These are phyloP conservation scores for Phoeniculus purpureus DNA, from an alignment of 2,797 vertebrate species.

Conservation along the genomic window DNA sequence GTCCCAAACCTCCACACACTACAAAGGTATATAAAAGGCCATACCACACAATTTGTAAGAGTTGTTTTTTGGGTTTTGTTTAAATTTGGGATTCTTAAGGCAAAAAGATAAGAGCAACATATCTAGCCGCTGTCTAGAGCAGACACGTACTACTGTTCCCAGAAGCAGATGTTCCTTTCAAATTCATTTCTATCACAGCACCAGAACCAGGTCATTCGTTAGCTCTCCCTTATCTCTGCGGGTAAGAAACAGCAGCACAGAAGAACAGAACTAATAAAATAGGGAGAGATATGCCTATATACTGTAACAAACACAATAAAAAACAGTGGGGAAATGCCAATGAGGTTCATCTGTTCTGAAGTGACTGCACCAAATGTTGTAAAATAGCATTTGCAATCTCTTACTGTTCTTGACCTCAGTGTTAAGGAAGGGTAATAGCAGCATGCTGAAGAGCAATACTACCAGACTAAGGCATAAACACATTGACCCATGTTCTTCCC, in stretches of 20 bases:
- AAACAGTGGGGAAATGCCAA: not conserved
- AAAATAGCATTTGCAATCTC: not conserved
- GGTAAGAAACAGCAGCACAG: not conserved
- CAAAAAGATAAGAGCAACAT: not conserved
- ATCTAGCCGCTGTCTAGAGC: not conserved
- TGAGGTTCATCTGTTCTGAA: not conserved
- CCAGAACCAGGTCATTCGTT: not conserved
- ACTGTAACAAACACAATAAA: not conserved
- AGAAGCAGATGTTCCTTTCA: not conserved
- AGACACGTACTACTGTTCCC: not conserved
- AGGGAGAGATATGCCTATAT: not conserved
- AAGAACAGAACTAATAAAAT: not conserved
- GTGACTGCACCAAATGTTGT: not conserved
- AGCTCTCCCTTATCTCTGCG: not conserved
- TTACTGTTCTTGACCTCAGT: not conserved
- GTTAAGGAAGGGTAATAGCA: not conserved
- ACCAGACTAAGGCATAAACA: not conserved
- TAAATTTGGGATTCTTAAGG: not conserved
- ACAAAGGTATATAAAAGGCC: not conserved
- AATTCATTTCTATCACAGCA: not conserved
- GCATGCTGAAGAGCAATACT: not conserved
- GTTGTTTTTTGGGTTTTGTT: not conserved
- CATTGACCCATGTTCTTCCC: not conserved
- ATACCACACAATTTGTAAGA: fast-evolving
- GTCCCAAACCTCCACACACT: not conserved